A percentile compares a stretch with the other conserved stretches of the same genome.
Conservation (phyloP, 2,113 vertebrate genomes). For the Boulengeromyrus knoepffleri region DNA sequence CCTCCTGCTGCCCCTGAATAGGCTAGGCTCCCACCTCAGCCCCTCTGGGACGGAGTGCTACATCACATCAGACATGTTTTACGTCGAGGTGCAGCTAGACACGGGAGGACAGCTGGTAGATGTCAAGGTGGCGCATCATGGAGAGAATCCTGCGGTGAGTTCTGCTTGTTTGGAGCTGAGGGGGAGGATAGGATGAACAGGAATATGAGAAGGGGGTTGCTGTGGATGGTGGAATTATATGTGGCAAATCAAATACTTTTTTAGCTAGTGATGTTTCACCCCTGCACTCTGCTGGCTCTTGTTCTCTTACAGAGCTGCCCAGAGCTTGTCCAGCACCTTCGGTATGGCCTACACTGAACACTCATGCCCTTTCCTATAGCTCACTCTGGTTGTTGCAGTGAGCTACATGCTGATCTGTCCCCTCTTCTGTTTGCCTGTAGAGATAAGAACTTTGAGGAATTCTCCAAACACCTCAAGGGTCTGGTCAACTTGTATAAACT, state of each 20-base stretch:
- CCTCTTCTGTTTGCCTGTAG: conserved; percentile 49
- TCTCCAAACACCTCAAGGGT: conserved; percentile 93
- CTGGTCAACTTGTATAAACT: conserved; percentile 94
- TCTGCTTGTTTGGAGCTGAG: background rate
- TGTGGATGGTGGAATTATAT: background rate
- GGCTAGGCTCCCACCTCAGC: conserved; percentile 90
- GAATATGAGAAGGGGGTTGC: background rate
- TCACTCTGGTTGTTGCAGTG: background rate
- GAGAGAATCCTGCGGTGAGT: conserved; percentile 93
- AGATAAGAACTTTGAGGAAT: conserved; percentile 96
- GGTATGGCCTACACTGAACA: conserved; percentile 59
- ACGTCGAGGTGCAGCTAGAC: conserved; percentile 95
- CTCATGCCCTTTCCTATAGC: background rate
- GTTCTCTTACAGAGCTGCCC: conserved; percentile 79
- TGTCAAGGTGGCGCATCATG: conserved; percentile 96
- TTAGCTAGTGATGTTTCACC: background rate
- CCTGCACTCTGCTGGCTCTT: conserved; percentile 20
- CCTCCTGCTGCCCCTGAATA: conserved; percentile 31
- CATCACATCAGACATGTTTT: conserved; percentile 98
- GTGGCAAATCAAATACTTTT: background rate
- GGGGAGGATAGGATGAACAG: background rate
- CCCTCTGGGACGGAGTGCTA: conserved; percentile 94
- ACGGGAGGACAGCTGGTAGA: conserved; percentile 82
- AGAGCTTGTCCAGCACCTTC: conserved; percentile 87
- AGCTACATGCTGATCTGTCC: background rate